Conservation (phyloP, 2,113 vertebrate genomes). For the Rattus rattus region DNA sequence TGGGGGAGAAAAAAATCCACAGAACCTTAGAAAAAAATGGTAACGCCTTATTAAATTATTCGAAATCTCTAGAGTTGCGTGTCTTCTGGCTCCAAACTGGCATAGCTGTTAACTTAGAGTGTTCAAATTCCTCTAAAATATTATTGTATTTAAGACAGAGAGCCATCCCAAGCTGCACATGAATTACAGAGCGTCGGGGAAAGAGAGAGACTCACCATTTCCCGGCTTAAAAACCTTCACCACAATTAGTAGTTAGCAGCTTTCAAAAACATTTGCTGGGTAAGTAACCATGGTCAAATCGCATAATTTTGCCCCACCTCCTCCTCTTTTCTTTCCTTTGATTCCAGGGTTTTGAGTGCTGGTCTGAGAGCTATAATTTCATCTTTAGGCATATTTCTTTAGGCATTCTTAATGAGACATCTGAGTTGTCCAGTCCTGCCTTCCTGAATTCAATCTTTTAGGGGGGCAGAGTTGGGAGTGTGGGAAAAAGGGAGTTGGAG, state of each 20-base stretch:
- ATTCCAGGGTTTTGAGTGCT: constrained; percentile 85
- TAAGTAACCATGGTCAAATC: constrained; percentile 83
- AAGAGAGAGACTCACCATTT: constrained; percentile 76
- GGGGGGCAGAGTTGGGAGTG: constrained; percentile 62
- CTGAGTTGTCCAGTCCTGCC: constrained; percentile 81
- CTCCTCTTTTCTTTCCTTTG: constrained; percentile 76
- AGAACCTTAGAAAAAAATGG: constrained; percentile 83
- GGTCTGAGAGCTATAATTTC: constrained; percentile 86
- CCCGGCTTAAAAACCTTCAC: constrained; percentile 86
- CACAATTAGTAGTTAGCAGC: constrained; percentile 86
- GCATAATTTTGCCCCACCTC: constrained; percentile 70
- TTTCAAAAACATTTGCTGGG: constrained; percentile 87
- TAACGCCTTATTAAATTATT: constrained; percentile 86
- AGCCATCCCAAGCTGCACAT: constrained; percentile 79
- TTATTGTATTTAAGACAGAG: constrained; percentile 83
- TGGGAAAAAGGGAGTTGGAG: constrained; percentile 59
- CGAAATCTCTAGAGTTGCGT: constrained; percentile 83
- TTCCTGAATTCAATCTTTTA: constrained; percentile 76
- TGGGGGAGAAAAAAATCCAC: constrained; percentile 62
- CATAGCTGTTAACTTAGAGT: constrained; percentile 86
- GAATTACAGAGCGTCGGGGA: constrained; percentile 81
- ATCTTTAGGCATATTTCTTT: constrained; percentile 79
- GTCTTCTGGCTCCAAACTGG: constrained; percentile 84
- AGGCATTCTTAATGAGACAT: constrained; percentile 77
- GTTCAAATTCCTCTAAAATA: constrained; percentile 86